Evolutionary conservation across 2,888 invertebrate species (phyloP), one percentile per base, ranked within the genome.

Genomic region (Listrodromus nycthemerus): DNA sequence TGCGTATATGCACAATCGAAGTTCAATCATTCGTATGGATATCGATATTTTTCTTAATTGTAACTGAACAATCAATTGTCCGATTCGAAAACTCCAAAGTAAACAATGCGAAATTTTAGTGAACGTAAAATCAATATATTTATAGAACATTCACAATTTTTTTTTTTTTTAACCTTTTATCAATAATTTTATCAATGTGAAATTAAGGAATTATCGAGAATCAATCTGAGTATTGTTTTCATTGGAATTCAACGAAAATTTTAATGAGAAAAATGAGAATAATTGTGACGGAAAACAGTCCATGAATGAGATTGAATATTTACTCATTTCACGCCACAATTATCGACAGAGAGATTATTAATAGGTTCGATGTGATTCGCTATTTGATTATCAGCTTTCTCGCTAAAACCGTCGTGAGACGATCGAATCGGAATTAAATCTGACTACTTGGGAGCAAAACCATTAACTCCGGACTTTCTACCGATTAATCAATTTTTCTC

Each of bases 401-500:
- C 21, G 73, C 8, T 7, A 69, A 50, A 13, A 27, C 41, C 55
- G 55, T n/a, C 50, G 67, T 21, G 48, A 69, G 30, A 69, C 50
- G 30, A 33, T 69, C 33, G 41, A 19, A n/a, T 45, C 8, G 10
- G 30, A 52, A 67, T 77, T 61, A 63, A 50, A 7, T 19, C 45
- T 45, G 24, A 37, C 5, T 50, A 50, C 55, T 73, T 50, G 61
- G 50, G 58, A 70, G 58, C 50, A 30, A 24, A 69, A 74, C 50
- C 30, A 78, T 74, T 48, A 61, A 27, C 33, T 10, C 13, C 13
- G 52, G 61, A 74, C 78, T 79, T 82, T 79, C 78, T 74, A 82
- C n/a, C 63, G 41, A 74, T 74, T 82, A 82, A 74, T n/a, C 4
- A 65, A 71, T 66, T 83, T 37, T 63, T 75, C 67, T 55, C 55